A percentile compares a stretch with the other conserved stretches of the same genome.
phyloP scores from a whole-genome alignment of 2,888 invertebrate species.

The Rhingia rostrata region DNA sequence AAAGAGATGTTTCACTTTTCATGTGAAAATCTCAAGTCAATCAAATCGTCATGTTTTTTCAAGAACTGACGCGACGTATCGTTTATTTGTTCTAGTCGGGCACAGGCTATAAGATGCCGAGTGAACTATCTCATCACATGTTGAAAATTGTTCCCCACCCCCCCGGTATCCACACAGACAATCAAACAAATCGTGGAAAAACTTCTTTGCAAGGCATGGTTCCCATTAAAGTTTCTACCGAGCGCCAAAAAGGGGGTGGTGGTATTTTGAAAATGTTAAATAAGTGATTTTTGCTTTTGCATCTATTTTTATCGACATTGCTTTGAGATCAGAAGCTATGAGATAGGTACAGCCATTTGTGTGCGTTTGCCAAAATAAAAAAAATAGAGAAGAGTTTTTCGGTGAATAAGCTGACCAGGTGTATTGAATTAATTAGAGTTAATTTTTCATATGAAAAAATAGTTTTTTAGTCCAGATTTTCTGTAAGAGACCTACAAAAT shows the following conservation, averaged over 20 bases:
- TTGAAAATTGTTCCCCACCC: background rate
- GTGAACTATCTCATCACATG: conserved; percentile 21
- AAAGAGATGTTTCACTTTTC: background rate
- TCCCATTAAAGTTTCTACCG: conserved; percentile 9
- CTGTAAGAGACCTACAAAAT: no score
- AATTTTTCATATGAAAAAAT: no score
- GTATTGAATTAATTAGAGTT: no score
- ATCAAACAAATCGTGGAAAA: background rate
- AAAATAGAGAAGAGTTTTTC: background rate
- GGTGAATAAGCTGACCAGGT: conserved; percentile 4
- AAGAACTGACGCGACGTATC: conserved; percentile 46
- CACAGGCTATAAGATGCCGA: background rate
- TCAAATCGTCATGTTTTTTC: conserved; percentile 56
- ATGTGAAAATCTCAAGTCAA: conserved; percentile 43
- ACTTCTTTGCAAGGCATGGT: conserved; percentile 14
- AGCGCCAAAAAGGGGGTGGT: conserved; percentile 8
- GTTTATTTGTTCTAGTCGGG: conserved; percentile 48
- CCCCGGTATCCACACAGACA: background rate
- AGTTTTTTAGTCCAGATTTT: no score
- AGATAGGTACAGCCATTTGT: conserved; percentile 29
- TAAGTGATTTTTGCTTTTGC: conserved; percentile 22
- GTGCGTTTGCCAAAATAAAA: conserved; percentile 32
- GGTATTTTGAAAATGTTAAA: conserved; percentile 23
- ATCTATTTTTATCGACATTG: conserved; percentile 42
- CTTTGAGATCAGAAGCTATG: conserved; percentile 17